Percentiles rank a stretch among this genome's conserved stretches.
Evolutionary conservation across 2,888 invertebrate genomes (phyloP).

Genomic region (Lydus trimaculatus): DNA sequence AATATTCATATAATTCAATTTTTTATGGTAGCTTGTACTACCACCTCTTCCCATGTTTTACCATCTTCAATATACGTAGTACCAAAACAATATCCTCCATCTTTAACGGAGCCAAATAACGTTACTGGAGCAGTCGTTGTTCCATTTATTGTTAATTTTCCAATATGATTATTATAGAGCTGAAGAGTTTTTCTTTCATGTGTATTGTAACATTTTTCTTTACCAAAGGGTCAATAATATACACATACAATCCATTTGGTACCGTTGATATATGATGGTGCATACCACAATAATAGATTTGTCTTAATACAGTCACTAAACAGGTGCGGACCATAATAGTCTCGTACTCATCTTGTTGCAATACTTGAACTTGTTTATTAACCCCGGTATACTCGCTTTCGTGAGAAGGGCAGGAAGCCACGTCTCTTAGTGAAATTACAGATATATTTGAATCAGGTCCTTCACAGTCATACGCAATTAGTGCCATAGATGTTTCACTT

Average conservation of each 20-base stretch:
- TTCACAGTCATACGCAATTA: background rate
- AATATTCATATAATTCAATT: conserved; percentile 11
- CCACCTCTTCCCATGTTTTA: conserved; percentile 11
- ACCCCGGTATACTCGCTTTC: no score
- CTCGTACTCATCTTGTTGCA: background rate
- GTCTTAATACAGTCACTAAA: background rate
- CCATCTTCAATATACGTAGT: conserved; percentile 16
- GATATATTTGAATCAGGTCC: background rate
- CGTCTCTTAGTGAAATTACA: background rate
- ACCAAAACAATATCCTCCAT: no score
- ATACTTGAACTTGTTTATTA: background rate
- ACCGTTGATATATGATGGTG: background rate
- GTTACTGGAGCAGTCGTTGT: conserved; percentile 11
- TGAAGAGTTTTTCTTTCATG: background rate
- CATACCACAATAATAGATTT: background rate
- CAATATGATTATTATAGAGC: no score
- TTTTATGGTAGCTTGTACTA: conserved; percentile 3
- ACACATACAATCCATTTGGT: background rate
- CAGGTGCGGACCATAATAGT: background rate
- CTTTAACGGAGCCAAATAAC: background rate
- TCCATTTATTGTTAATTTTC: background rate
- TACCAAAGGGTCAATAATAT: background rate
- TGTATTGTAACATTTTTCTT: background rate
- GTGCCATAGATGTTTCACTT: background rate
- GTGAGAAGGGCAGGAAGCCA: background rate